Conservation (phyloP, 2,113 vertebrate genomes). For the Neoarius graeffei region DNA sequence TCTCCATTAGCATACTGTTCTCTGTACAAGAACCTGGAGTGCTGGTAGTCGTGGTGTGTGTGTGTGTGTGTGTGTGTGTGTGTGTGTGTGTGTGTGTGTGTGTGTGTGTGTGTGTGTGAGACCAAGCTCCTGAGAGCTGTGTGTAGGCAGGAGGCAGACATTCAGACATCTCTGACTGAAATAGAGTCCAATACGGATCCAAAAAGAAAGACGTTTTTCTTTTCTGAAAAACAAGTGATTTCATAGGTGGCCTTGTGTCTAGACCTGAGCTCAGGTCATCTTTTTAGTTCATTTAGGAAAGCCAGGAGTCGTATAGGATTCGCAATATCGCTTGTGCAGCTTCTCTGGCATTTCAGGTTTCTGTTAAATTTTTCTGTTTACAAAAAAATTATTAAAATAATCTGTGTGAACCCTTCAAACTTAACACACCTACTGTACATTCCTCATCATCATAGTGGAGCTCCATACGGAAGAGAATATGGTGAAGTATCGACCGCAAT, state of each 20-base stretch:
- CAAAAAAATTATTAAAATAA: background rate
- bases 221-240: background rate
- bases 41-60: background rate
- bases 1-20: constrained; percentile 22
- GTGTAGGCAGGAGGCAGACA: constrained; percentile 27
- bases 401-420: background rate
- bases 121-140: constrained; percentile 22
- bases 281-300: background rate
- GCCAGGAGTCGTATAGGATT: background rate
- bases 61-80: constrained; percentile 22
- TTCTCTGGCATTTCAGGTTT: background rate
- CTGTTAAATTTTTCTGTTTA: background rate
- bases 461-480: no score
- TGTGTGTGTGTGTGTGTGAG: background rate
- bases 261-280: background rate
- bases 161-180: constrained; percentile 25
- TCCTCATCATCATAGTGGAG: background rate
- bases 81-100: background rate
- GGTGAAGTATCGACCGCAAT: no score
- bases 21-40: constrained; percentile 19
- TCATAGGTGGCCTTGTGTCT: background rate
- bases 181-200: background rate
- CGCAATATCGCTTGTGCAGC: background rate
- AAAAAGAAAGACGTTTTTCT: background rate
- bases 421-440: background rate